phyloP scores from a whole-genome alignment of 2,113 vertebrate species.

The Sialia sialis region DNA sequence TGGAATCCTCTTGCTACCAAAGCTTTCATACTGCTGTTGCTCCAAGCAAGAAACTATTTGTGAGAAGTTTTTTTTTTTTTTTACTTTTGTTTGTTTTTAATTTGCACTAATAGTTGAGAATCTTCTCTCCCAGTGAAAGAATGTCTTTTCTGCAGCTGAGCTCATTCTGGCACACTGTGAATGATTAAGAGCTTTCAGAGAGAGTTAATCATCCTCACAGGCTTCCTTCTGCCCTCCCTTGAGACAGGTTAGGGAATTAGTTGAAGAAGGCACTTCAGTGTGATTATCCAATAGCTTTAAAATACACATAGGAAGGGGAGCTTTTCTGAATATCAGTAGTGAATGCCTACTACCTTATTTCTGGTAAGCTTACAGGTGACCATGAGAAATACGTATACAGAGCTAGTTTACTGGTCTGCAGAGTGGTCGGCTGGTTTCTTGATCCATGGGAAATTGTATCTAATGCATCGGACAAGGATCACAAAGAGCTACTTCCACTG shows the following conservation, averaged over 20 bases:
- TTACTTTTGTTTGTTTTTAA: background rate
- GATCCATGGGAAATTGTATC: background rate
- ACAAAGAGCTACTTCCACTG: background rate
- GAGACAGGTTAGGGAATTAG: background rate
- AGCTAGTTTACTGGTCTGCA: background rate
- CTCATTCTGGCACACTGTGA: background rate
- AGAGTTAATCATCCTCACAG: constrained; percentile 15
- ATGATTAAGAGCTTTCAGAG: constrained; percentile 28
- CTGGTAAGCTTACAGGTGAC: background rate
- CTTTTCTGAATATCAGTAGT: background rate
- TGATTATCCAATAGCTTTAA: background rate
- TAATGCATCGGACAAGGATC: background rate
- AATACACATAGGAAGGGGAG: background rate
- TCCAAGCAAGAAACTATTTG: background rate
- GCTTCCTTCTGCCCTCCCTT: background rate
- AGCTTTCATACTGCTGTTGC: background rate
- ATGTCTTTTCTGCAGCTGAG: background rate
- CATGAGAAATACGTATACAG: background rate
- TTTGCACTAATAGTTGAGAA: background rate
- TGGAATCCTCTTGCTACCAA: background rate
- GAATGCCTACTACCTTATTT: background rate
- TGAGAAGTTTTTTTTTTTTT: background rate
- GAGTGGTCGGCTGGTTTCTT: background rate
- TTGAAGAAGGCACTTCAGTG: background rate
- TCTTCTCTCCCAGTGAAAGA: background rate